phyloP scores from a whole-genome alignment of 2,113 vertebrate species.

The Leuciscus idus region DNA sequence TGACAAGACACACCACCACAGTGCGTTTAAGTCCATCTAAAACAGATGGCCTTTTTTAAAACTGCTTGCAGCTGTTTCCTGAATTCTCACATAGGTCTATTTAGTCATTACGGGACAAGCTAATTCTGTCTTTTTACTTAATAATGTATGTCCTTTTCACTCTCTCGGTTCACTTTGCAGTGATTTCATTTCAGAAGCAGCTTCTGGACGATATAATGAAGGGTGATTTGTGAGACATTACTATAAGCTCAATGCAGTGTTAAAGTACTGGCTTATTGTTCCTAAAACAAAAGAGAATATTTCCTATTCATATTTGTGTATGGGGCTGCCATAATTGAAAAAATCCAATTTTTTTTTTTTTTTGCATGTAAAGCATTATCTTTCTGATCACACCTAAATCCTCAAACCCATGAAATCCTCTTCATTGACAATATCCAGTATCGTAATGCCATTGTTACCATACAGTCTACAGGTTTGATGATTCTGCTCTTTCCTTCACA shows the following conservation, averaged over 20 bases:
- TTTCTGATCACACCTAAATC: slow-evolving; percentile 6
- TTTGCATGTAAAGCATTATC: no score
- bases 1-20: slow-evolving; percentile 67
- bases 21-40: slow-evolving; percentile 56
- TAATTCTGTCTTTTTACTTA: slow-evolving; percentile 20
- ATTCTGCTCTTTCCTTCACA: not conserved
- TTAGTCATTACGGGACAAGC: not conserved
- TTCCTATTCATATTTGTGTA: not conserved
- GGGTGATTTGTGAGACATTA: not conserved
- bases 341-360: not conserved
- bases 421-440: not conserved
- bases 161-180: not conserved
- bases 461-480: not conserved
- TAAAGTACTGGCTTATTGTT: not conserved
- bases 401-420: not conserved
- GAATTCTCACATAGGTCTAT: not conserved
- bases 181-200: slow-evolving; percentile 1
- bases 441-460: not conserved
- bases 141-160: slow-evolving; percentile 22
- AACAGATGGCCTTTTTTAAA: slow-evolving; percentile 51
- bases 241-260: not conserved
- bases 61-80: slow-evolving; percentile 34
- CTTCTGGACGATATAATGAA: not conserved
- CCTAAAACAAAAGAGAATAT: not conserved
- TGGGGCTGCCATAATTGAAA: not conserved